These are phyloP conservation scores for Phylloscopus collybita DNA, from an alignment of 2,797 vertebrate species.

Conservation along the genomic window DNA sequence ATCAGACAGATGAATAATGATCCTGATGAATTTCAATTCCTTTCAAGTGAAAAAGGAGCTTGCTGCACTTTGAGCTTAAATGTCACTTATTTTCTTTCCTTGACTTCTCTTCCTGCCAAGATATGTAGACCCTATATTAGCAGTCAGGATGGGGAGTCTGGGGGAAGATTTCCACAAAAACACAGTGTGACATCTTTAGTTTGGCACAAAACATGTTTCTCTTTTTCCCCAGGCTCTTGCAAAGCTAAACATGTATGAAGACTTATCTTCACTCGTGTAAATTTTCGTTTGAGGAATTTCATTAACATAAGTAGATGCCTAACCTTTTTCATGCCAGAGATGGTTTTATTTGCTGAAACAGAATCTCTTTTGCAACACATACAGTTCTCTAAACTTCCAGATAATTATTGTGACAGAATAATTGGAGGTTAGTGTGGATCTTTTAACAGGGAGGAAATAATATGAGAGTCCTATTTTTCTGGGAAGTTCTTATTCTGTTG, in stretches of 20 bases:
- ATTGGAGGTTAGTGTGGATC: not conserved
- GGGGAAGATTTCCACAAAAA: not conserved
- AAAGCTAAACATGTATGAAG: conserved; percentile 42
- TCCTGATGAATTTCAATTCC: not conserved
- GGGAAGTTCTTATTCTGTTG: not conserved
- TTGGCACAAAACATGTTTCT: not conserved
- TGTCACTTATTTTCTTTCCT: not conserved
- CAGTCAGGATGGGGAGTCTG: not conserved
- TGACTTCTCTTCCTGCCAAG: not conserved
- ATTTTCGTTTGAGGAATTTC: not conserved
- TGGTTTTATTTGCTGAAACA: not conserved
- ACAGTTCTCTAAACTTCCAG: not conserved
- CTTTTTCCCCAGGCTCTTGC: not conserved
- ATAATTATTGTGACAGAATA: not conserved
- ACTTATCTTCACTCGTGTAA: conserved; percentile 32
- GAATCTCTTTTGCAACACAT: not conserved
- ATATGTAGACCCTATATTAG: not conserved
- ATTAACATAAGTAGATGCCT: conserved; percentile 23
- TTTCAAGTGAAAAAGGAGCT: not conserved
- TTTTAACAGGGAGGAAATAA: not conserved
- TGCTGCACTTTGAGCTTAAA: not conserved
- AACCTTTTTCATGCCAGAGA: conserved; percentile 12
- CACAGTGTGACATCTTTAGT: not conserved
- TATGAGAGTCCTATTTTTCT: not conserved
- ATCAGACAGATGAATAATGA: not conserved